These are phyloP conservation scores for Naja naja DNA, from an alignment of 2,113 vertebrate genomes.

Conservation along the genomic window DNA sequence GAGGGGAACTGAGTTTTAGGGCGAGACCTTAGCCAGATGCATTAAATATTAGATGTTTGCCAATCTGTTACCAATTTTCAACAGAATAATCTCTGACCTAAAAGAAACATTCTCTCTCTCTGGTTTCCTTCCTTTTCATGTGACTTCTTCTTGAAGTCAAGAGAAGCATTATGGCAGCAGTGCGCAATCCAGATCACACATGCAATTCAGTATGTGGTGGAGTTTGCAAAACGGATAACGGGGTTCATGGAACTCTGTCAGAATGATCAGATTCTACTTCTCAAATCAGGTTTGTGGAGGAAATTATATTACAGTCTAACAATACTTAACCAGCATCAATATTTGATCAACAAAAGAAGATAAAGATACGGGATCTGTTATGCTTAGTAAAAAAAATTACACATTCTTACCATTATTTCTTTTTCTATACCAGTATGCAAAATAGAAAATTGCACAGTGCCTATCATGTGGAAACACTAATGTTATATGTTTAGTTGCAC, in stretches of 20 bases:
- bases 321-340: background rate
- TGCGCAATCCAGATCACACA: slow-evolving; percentile 99
- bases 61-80: background rate
- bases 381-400: background rate
- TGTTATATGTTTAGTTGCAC: background rate
- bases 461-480: background rate
- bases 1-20: background rate
- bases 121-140: background rate
- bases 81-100: background rate
- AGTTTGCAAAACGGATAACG: slow-evolving; percentile 98
- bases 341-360: background rate
- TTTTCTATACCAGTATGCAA: background rate
- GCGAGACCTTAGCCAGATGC: background rate
- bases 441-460: background rate
- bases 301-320: background rate
- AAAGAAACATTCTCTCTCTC: background rate
- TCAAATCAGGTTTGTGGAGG: slow-evolving; percentile 90
- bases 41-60: background rate
- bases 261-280: slow-evolving; percentile 98
- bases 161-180: slow-evolving; percentile 97
- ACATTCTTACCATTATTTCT: background rate
- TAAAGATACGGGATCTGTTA: background rate
- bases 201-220: slow-evolving; percentile 97
- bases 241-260: slow-evolving; percentile 99
- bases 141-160: slow-evolving; percentile 74